Base-by-base conservation (phyloP, 2,888 invertebrate genomes). In the Dasysyrphus albostriatus region DNA sequence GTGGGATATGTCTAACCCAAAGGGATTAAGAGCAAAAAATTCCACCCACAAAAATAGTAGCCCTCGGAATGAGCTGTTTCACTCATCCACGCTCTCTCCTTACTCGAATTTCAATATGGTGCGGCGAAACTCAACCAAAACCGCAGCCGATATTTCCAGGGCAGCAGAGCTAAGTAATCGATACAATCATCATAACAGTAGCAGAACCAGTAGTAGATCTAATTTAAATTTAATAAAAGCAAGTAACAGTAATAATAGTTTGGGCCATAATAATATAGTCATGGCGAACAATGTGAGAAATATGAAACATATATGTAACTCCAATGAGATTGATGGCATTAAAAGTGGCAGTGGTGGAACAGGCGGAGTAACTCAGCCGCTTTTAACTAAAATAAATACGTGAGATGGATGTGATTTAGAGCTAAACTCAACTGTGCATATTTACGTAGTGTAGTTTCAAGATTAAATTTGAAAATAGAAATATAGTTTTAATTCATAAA, bases 321-420 rank as follows among this genome's bases (percentile, higher is more conserved):
- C 54, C 58, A 70, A 59, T 42, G 80, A 75, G 12, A 34, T 75
- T 51, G 81, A 85, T 24, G 70, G 69, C 51, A 75, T 78, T 34
- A 81, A 58, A 74, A 58, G 56, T 76, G 88, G 89, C 44, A 83
- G 88, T 77, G 89, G 89, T 56, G 54, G 19, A 29, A 42, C 69
- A 7, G 67, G 49, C 14, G 49, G 67, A 12, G 91, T 91, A 1
- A 91, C 91, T 12, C 92, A 92, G 81, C 92, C 92, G 32, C 89
- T 92, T 59, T 80, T 92, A 88, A 90, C 91, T 37, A 91, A 90
- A 89, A 92, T 92, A 61, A 92, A 92, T 89, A 90, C 91, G 67
- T 91, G 91, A 84, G 44, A 61, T 59, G 32, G 16, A 65, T 59
- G 42, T 37, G 65, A 37, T 34, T 9, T 24, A 56, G 77, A 58